These are phyloP conservation scores for Athene noctua DNA, from an alignment of 2,113 vertebrate genomes.

Conservation along the genomic window DNA sequence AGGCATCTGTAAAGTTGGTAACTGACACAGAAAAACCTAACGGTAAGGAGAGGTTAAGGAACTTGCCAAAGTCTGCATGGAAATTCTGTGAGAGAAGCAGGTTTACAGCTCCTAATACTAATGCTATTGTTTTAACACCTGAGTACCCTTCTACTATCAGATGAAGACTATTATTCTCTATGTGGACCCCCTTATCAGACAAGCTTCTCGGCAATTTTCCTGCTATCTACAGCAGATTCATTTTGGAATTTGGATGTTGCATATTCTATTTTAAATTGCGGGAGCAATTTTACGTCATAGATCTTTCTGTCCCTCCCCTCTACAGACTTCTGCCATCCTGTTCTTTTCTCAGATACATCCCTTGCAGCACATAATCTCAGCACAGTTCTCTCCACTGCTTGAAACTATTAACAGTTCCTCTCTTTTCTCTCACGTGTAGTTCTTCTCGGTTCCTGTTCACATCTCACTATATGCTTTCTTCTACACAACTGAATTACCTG, in stretches of 20 bases:
- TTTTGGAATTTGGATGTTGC: background rate
- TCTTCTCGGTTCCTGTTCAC: background rate
- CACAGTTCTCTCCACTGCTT: background rate
- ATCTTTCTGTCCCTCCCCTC: background rate
- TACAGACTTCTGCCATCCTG: background rate
- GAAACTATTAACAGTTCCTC: background rate
- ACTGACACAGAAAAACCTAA: background rate
- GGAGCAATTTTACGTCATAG: background rate
- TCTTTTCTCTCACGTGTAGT: background rate
- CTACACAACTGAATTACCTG: background rate
- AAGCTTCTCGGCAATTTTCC: background rate
- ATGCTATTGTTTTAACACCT: background rate
- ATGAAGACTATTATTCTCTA: background rate
- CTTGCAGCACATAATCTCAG: background rate
- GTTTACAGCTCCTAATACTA: background rate
- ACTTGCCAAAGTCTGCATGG: background rate
- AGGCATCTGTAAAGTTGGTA: background rate
- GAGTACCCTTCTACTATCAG: background rate
- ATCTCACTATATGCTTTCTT: background rate
- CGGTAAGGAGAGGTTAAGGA: background rate
- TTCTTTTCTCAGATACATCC: background rate
- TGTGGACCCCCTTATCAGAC: fast-evolving
- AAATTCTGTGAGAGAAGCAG: background rate
- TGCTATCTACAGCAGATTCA: background rate
- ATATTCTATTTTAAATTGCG: background rate